Evolutionary conservation across 1,140 invertebrate genomes (phyloP).

Genomic region (Ridgeia piscesae): DNA sequence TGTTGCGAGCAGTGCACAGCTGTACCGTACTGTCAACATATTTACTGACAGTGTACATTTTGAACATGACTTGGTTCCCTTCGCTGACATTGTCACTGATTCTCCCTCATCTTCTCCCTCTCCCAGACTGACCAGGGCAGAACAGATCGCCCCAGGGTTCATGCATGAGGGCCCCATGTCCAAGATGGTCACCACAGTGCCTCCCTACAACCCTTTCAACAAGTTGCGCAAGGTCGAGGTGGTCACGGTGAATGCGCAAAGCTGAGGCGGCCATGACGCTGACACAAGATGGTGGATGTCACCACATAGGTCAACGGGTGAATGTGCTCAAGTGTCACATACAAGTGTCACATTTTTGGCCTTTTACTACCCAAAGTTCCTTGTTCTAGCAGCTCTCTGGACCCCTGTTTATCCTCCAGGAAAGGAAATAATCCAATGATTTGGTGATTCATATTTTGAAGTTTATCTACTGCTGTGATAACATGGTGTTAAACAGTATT

Average conservation of each 20-base stretch:
- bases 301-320: not conserved
- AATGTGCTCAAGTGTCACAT: not conserved
- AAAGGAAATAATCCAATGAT: too few relatives aligned
- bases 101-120: not conserved
- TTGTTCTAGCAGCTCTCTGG: too few relatives aligned
- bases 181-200: conserved; percentile 54
- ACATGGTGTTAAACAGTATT: too few relatives aligned
- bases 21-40: too few relatives aligned
- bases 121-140: not conserved
- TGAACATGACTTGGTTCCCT: not conserved
- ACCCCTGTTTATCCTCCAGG: too few relatives aligned
- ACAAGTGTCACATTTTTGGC: too few relatives aligned
- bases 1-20: too few relatives aligned
- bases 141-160: conserved; percentile 2
- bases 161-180: conserved; percentile 51
- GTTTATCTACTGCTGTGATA: too few relatives aligned
- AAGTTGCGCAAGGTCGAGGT: conserved; percentile 21
- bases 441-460: too few relatives aligned
- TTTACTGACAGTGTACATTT: not conserved
- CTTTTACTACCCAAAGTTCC: too few relatives aligned
- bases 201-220: conserved; percentile 55
- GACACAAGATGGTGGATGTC: not conserved
- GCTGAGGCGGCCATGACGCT: not conserved
- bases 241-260: not conserved
- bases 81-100: not conserved